phyloP scores from a whole-genome alignment of 2,888 invertebrate genomes.

The Chymomyza procnemis region DNA sequence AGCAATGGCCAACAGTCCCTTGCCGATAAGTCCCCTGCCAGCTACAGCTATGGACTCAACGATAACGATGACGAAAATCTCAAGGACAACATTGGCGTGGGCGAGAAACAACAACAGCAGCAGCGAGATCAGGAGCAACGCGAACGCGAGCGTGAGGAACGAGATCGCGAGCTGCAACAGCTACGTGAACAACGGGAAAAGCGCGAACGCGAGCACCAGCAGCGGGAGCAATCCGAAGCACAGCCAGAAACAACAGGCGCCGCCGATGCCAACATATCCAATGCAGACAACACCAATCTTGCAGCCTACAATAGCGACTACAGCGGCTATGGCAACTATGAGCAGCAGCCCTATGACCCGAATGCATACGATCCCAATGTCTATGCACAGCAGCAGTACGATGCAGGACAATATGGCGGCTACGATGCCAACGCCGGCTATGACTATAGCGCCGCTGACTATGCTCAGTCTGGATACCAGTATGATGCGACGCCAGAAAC shows the following conservation, averaged over 20 bases:
- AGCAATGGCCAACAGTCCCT: slow-evolving; percentile 33
- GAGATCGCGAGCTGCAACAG: slow-evolving; percentile 36
- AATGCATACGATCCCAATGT: slow-evolving; percentile 66
- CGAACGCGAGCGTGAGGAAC: slow-evolving; percentile 29
- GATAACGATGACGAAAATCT: slow-evolving; percentile 78
- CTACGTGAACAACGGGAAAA: slow-evolving; percentile 40
- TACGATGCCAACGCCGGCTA: slow-evolving; percentile 53
- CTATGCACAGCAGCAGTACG: slow-evolving; percentile 70
- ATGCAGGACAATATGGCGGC: slow-evolving; percentile 63
- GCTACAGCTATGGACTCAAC: slow-evolving; percentile 68
- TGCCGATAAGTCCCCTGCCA: slow-evolving; percentile 40
- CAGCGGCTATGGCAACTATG: slow-evolving; percentile 72
- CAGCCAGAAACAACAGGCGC: slow-evolving; percentile 35
- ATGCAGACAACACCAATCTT: slow-evolving; percentile 53
- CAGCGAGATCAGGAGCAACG: slow-evolving; percentile 23
- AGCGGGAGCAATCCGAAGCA: slow-evolving; percentile 56
- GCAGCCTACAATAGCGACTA: slow-evolving; percentile 74
- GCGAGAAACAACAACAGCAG: slow-evolving; percentile 73
- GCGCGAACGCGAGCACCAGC: slow-evolving; percentile 45
- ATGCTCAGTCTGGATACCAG: slow-evolving; percentile 70
- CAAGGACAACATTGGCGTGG: slow-evolving; percentile 77
- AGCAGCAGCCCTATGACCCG: slow-evolving; percentile 75
- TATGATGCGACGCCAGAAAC: slow-evolving; percentile 61
- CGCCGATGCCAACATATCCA: slow-evolving; percentile 47
- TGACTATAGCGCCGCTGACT: slow-evolving; percentile 63